Conservation (phyloP, 30 jellyfish, hydroid and myxozoan genomes). For the Aurelia sp. region DNA sequence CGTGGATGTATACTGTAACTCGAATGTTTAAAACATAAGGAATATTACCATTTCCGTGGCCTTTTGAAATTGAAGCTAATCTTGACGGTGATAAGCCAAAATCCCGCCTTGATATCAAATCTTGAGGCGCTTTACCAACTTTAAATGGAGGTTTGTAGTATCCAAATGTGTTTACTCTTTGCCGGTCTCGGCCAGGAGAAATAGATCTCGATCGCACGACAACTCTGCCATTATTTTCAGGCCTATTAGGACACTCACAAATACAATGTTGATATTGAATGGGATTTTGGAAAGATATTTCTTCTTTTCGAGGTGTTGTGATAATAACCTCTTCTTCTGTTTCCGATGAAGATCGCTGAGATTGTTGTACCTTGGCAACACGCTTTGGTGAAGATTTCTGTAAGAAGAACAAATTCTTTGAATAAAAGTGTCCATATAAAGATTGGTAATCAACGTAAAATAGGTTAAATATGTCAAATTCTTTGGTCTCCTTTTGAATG, state of each 20-base stretch:
- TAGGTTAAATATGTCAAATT: too few relatives aligned
- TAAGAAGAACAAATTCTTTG: neutral
- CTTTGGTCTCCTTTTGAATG: too few relatives aligned
- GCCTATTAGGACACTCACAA: slow-evolving; percentile 78
- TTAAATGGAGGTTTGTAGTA: slow-evolving; percentile 75
- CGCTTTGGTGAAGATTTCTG: slow-evolving; percentile 30
- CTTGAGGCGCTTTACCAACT: slow-evolving; percentile 77
- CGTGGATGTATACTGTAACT: too few relatives aligned
- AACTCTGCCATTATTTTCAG: slow-evolving; percentile 55
- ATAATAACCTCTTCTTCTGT: slow-evolving; percentile 63
- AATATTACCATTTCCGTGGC: neutral
- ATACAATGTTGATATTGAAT: slow-evolving; percentile 54
- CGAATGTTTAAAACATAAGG: neutral
- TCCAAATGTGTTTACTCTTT: neutral
- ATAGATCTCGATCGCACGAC: slow-evolving; percentile 56
- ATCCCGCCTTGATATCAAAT: slow-evolving; percentile 77
- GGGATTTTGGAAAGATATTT: neutral
- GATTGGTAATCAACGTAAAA: too few relatives aligned
- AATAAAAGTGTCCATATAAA: too few relatives aligned
- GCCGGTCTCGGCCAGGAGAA: slow-evolving; percentile 29
- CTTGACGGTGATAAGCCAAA: slow-evolving; percentile 47
- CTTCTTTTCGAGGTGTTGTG: slow-evolving; percentile 48
- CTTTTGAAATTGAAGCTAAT: neutral
- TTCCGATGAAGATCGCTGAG: slow-evolving; percentile 54
- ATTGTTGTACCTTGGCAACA: neutral